phyloP scores from a whole-genome alignment of 2,797 vertebrate genomes.

The Enteromius anoplus region DNA sequence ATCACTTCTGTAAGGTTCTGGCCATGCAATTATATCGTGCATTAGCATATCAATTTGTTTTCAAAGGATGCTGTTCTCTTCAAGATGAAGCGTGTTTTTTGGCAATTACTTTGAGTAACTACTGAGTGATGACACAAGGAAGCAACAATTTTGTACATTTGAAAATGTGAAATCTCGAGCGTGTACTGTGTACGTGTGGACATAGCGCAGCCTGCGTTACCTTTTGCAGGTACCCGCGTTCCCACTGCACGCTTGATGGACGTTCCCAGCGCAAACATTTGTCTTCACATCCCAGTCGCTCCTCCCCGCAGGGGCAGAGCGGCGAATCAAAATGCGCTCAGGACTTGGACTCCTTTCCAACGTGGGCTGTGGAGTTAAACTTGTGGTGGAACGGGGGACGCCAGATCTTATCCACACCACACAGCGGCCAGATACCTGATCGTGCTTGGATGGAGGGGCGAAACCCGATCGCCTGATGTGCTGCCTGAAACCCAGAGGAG shows the following conservation, averaged over 20 bases:
- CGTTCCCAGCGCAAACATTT: constrained; percentile 79
- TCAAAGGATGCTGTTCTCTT: neutral
- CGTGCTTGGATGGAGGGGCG: constrained; percentile 93
- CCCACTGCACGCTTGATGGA: constrained; percentile 78
- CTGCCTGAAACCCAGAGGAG: constrained; percentile 84
- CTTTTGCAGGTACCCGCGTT: constrained; percentile 62
- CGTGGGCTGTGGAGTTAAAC: constrained; percentile 90
- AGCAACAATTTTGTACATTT: neutral
- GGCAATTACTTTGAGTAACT: neutral
- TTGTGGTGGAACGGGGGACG: constrained; percentile 86
- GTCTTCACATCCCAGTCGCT: constrained; percentile 69
- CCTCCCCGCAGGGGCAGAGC: constrained; percentile 75
- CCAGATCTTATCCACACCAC: constrained; percentile 89
- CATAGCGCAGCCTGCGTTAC: constrained; percentile 46
- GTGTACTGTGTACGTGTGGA: neutral
- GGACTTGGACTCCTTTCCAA: constrained; percentile 79
- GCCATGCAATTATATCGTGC: neutral
- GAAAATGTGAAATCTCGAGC: neutral
- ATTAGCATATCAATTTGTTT: neutral
- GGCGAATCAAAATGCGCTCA: constrained; percentile 84
- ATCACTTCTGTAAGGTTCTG: neutral
- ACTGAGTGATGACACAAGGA: neutral
- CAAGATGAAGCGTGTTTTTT: neutral
- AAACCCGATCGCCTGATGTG: constrained; percentile 93
- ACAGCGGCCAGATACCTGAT: constrained; percentile 91